phyloP scores from a whole-genome alignment of 2,797 vertebrate species.

The Diceros bicornis region DNA sequence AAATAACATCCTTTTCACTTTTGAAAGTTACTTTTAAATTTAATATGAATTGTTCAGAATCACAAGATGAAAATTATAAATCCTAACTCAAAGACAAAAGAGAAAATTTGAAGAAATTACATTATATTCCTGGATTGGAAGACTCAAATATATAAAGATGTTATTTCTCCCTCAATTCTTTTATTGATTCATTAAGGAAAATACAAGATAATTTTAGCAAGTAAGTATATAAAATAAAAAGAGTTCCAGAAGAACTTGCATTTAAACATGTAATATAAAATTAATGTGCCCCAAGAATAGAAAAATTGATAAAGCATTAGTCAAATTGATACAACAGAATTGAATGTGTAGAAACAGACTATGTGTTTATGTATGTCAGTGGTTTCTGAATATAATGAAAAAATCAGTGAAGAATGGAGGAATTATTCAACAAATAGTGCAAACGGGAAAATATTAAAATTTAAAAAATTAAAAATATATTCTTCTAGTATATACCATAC shows the following conservation, averaged over 20 bases:
- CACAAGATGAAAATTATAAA: background rate
- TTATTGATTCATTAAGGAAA: constrained; percentile 3
- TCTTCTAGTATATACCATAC: background rate
- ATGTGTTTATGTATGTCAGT: background rate
- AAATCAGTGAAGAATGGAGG: background rate
- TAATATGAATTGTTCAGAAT: background rate
- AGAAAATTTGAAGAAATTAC: background rate
- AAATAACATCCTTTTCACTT: background rate
- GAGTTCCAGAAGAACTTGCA: background rate
- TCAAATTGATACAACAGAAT: background rate
- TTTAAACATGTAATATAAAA: background rate
- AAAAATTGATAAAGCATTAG: background rate
- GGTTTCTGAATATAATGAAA: background rate
- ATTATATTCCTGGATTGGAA: background rate
- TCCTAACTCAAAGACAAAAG: background rate
- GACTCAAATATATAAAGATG: background rate
- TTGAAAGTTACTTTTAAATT: background rate
- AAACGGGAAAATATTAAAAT: background rate
- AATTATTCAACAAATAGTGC: background rate
- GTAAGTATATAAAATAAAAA: background rate
- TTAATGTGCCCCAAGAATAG: background rate
- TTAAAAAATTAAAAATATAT: background rate
- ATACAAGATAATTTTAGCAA: background rate
- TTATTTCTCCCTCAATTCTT: background rate
- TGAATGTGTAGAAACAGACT: background rate